Evolutionary conservation across 2,113 vertebrate species (phyloP), one percentile per base, ranked within the genome.

Genomic region (Trematocara zebra): DNA sequence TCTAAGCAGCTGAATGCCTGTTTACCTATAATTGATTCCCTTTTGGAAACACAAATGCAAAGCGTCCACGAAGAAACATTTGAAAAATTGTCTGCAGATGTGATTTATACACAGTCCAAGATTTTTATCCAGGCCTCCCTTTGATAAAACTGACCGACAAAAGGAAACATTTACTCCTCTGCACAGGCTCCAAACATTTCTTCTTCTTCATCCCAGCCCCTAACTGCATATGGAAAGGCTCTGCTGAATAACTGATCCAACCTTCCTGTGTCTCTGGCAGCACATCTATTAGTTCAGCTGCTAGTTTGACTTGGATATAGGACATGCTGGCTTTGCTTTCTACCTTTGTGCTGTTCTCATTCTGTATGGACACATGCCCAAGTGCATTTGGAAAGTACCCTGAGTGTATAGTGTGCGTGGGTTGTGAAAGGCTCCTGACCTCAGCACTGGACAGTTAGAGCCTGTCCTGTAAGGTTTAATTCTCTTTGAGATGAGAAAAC

Each of bases 211-310:
- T 80, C 64, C 35, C 85, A 42, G 78, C 52, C 54, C 69, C 59
- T 86, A 92, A 90, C 88, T 92, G 89, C 85, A 78, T 56, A 82
- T 88, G 84, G 83, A 82, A 90, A 88, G 86, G 47, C 49, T 18
- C 72, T 78, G 61, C 87, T 83, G 90, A 85, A 74, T 82, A 67
- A 87, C 78, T 84, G 85, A 92, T 87, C 53, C 88, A 83, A 85
- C 80, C 89, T 91, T 89, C 88, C 84, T 86, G 69, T 88, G 76
- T 79, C 67, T 93, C 90, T 94, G 90, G 88, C 91, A 88, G 85
- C 37, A 85, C 67, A 92, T 93, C 83, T 94, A 61, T 93, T 93
- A 85, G 84, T 88, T 92, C 91, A 94, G 91, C 90, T 93, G 90
- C 67, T 20, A 53, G 44, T 37, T 72, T 79, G 82, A 92, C 72